These are phyloP conservation scores for Triplophysa bombifrons DNA, from an alignment of 2,797 vertebrate genomes.

Conservation along the genomic window DNA sequence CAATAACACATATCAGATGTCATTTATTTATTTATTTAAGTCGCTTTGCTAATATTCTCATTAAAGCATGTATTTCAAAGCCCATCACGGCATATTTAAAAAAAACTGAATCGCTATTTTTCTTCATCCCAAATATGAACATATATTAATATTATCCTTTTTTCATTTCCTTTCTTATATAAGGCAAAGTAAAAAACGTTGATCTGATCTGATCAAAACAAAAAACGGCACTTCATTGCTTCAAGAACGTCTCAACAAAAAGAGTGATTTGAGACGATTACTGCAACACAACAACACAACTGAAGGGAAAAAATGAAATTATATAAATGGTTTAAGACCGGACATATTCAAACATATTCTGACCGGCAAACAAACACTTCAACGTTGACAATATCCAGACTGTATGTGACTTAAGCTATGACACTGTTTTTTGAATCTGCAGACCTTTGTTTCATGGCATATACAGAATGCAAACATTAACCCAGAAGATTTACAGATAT, in stretches of 20 bases:
- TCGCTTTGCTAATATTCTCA: not conserved
- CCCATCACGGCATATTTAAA: not conserved
- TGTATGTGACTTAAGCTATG: not conserved
- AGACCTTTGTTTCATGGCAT: not conserved
- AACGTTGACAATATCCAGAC: not conserved
- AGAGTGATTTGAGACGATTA: not conserved
- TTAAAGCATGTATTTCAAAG: too few species aligned
- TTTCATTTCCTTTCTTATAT: not conserved
- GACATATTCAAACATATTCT: not conserved
- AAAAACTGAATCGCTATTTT: not conserved
- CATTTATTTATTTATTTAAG: not conserved
- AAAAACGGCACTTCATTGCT: constrained; percentile 12
- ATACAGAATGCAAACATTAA: constrained; percentile 59
- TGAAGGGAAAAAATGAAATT: not conserved
- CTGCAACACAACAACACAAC: not conserved
- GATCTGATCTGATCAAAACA: not conserved
- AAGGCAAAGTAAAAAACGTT: constrained; percentile 12
- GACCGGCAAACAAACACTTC: not conserved
- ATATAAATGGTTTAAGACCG: not conserved
- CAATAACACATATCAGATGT: not conserved
- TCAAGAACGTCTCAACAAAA: not conserved
- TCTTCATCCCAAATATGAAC: not conserved
- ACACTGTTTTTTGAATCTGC: not conserved
- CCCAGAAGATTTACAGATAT: constrained; percentile 62
- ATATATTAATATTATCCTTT: not conserved